Conservation (phyloP, 2,888 invertebrate species). For the Napeogenes sylphis region DNA sequence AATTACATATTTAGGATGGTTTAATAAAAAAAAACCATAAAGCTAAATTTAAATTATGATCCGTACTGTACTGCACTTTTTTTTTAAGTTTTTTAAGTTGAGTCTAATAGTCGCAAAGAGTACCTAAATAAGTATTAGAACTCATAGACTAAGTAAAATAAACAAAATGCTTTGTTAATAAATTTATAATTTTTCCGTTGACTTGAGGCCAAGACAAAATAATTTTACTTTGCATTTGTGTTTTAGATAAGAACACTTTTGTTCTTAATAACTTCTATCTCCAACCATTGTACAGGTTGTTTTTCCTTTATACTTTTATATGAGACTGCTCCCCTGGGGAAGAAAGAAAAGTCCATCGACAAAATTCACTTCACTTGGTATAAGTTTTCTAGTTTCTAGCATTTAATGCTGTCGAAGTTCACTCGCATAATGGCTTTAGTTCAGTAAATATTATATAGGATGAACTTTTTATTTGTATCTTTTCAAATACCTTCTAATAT, state of each 20-base stretch:
- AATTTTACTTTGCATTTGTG: no score
- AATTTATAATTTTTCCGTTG: no score
- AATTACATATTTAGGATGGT: no score
- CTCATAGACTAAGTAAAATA: no score
- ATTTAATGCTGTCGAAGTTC: slow-evolving; percentile 14
- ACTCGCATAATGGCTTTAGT: not conserved
- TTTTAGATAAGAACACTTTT: not conserved
- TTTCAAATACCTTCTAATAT: not conserved
- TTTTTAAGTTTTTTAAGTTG: no score
- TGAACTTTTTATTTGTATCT: slow-evolving; percentile 6
- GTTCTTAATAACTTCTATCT: not conserved
- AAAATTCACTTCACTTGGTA: slow-evolving; percentile 16
- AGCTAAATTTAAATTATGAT: no score
- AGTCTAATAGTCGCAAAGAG: no score
- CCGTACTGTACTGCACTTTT: no score
- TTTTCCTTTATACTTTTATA: slow-evolving; percentile 12
- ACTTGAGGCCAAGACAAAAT: no score
- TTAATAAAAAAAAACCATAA: no score
- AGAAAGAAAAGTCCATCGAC: slow-evolving; percentile 11
- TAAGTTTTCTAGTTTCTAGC: slow-evolving; percentile 18
- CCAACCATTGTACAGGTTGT: not conserved
- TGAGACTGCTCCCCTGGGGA: slow-evolving; percentile 9
- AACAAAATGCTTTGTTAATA: no score
- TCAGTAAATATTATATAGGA: slow-evolving; percentile 9
- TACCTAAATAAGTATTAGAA: no score